These are phyloP conservation scores for Shinisaurus crocodilurus DNA, from an alignment of 2,113 vertebrate genomes.

Conservation along the genomic window DNA sequence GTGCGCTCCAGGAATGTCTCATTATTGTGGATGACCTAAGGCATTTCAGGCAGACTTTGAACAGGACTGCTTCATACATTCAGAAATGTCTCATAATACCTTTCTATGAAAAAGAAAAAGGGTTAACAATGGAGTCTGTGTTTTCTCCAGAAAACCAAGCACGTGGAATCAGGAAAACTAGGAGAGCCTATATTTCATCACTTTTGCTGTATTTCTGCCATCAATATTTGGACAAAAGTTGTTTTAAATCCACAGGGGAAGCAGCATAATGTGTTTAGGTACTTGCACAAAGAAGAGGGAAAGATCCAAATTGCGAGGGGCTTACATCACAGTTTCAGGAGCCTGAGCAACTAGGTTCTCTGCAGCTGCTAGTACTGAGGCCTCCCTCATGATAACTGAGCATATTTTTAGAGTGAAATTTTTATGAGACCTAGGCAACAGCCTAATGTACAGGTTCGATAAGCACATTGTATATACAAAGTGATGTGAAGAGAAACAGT, in stretches of 20 bases:
- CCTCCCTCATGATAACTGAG: not conserved
- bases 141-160: not conserved
- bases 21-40: constrained; percentile 60
- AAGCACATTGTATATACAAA: not conserved
- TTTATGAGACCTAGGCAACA: not conserved
- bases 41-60: constrained; percentile 39
- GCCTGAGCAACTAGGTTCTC: not conserved
- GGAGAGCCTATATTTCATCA: not conserved
- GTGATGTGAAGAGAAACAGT: not conserved
- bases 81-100: not conserved
- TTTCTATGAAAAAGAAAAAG: not conserved
- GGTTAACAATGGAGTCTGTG: not conserved
- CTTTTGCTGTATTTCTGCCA: not conserved
- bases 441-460: not conserved
- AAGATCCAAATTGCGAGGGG: not conserved
- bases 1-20: constrained; percentile 62
- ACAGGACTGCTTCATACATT: not conserved
- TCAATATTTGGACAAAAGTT: too few species aligned
- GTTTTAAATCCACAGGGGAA: not conserved
- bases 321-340: not conserved
- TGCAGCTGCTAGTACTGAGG: not conserved
- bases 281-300: constrained; percentile 50
- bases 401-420: not conserved
- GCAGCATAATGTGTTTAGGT: constrained; percentile 40
- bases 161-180: rapidly evolving